phyloP scores from a whole-genome alignment of 1,140 invertebrate species.

The Lepidurus apus region DNA sequence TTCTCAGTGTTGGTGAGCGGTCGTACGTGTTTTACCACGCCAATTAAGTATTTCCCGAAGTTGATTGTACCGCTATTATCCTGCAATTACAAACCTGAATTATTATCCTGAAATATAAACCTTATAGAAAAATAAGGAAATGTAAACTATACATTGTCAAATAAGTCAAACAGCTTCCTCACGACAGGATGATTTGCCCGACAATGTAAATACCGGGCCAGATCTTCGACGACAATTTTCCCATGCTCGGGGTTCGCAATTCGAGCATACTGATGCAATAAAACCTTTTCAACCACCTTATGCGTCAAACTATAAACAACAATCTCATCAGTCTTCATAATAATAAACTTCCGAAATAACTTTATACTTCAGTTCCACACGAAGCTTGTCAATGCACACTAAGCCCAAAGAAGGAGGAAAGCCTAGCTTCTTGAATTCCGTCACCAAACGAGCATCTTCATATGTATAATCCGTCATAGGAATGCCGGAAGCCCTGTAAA shows the following conservation, averaged over 20 bases:
- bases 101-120: too few relatives aligned
- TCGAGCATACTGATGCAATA: conserved; percentile 27
- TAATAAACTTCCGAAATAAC: neutral
- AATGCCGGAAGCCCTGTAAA: conserved; percentile 67
- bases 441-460: conserved; percentile 82
- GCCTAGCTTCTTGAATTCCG: conserved; percentile 70
- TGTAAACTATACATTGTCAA: conserved; percentile 25
- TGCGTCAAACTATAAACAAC: conserved; percentile 26
- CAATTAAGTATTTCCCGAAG: conserved; percentile 22
- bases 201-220: conserved; percentile 28
- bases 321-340: neutral
- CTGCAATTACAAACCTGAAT: conserved; percentile 6
- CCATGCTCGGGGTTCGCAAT: conserved; percentile 27
- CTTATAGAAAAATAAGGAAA: neutral
- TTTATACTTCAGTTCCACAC: conserved; percentile 60
- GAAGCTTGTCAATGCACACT: conserved; percentile 68
- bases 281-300: conserved; percentile 28
- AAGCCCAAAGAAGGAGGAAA: conserved; percentile 66
- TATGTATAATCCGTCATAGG: conserved; percentile 88
- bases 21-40: neutral
- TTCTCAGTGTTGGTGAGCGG: neutral
- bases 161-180: conserved; percentile 30
- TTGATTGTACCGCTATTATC: conserved; percentile 23
- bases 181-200: conserved; percentile 29
- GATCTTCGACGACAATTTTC: conserved; percentile 6